These are phyloP conservation scores for Hylyphantes graminicola DNA, from an alignment of 1,140 invertebrate species.

Conservation along the genomic window DNA sequence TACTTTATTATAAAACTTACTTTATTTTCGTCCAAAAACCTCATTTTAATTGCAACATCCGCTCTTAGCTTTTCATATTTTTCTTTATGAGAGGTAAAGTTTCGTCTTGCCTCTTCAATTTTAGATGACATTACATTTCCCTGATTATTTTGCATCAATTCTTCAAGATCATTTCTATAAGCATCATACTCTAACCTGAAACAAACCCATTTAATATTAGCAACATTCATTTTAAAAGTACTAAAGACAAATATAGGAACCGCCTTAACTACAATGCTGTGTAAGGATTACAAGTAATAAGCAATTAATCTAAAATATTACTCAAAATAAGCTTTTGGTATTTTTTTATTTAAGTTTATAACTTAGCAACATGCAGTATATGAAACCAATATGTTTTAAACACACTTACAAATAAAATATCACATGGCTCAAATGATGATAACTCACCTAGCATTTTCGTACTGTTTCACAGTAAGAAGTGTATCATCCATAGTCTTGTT, in stretches of 20 bases:
- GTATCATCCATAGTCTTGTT: constrained; percentile 98
- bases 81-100: constrained; percentile 85
- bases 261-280: no score
- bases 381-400: not conserved
- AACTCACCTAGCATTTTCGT: constrained; percentile 85
- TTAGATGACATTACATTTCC: constrained; percentile 71
- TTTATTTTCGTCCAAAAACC: constrained; percentile 96
- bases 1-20: constrained; percentile 76
- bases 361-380: not conserved
- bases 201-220: constrained; percentile 43
- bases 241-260: no score
- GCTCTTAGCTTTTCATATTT: constrained; percentile 91
- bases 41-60: constrained; percentile 94
- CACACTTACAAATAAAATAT: not conserved
- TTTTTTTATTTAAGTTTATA: not conserved
- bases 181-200: constrained; percentile 95
- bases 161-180: constrained; percentile 91
- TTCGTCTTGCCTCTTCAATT: constrained; percentile 83
- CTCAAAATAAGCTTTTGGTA: not conserved
- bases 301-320: no score
- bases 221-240: no score
- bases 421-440: not conserved
- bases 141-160: constrained; percentile 72
- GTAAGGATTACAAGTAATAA: no score
- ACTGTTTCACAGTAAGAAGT: constrained; percentile 89